Percentiles rank a stretch among this genome's conserved stretches.
These are phyloP conservation scores for Cathartes aura DNA, from an alignment of 2,113 vertebrate genomes.

Conservation along the genomic window DNA sequence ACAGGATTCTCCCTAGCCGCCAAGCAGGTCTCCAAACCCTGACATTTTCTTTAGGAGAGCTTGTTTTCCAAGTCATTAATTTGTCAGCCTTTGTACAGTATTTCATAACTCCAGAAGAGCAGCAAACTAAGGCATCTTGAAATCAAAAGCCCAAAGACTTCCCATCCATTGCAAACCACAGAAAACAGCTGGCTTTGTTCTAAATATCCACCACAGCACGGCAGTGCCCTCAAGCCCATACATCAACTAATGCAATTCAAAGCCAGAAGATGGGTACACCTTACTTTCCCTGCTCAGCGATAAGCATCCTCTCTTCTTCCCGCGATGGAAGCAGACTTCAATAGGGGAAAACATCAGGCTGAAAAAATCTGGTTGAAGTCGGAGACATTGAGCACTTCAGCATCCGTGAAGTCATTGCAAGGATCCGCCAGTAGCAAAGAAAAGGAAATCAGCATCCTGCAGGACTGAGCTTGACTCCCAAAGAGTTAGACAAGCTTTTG, in stretches of 20 bases:
- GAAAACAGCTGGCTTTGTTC: not conserved
- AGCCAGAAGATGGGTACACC: accelerated
- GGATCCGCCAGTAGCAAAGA: not conserved
- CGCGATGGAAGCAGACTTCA: not conserved
- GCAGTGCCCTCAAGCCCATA: accelerated
- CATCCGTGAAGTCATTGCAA: not conserved
- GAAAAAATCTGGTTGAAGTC: not conserved
- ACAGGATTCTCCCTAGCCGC: not conserved
- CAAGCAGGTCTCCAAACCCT: not conserved
- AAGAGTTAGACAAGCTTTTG: not conserved
- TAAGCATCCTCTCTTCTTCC: not conserved
- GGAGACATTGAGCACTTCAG: not conserved
- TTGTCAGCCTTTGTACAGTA: not conserved
- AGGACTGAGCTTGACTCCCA: not conserved
- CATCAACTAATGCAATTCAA: accelerated
- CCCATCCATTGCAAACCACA: not conserved
- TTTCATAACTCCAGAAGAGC: not conserved
- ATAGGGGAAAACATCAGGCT: not conserved
- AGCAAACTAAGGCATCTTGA: not conserved
- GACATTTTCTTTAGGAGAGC: not conserved
- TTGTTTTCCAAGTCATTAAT: constrained; percentile 38
- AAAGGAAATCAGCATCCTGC: not conserved
- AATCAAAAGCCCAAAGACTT: not conserved
- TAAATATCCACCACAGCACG: not conserved
- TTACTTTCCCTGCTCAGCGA: not conserved